Conservation (phyloP, 1,140 invertebrate species). For the Lutraria rhynchaena region DNA sequence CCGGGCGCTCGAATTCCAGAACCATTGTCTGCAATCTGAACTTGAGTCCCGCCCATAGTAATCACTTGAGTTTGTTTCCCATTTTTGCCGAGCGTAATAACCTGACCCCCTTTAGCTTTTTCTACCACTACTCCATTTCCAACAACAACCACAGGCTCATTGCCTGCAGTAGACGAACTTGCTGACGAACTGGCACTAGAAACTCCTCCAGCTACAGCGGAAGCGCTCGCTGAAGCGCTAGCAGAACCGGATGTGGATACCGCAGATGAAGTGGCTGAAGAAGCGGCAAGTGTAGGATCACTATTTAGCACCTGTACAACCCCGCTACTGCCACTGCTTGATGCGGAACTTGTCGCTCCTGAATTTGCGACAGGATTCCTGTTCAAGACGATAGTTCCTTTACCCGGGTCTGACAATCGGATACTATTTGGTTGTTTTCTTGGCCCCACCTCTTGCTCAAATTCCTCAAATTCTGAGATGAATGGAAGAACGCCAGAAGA, state of each 20-base stretch:
- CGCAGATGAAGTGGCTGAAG: conserved; percentile 12
- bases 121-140: conserved; percentile 20
- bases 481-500: neutral
- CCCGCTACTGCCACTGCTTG: neutral
- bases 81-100: conserved; percentile 2
- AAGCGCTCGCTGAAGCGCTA: neutral
- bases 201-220: neutral
- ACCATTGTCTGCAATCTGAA: neutral
- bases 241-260: neutral
- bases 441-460: neutral
- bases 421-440: neutral
- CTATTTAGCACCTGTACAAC: neutral
- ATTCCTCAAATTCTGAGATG: conserved; percentile 31
- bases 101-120: neutral
- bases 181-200: neutral
- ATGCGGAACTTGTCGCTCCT: neutral
- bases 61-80: neutral
- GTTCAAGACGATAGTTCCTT: conserved; percentile 10
- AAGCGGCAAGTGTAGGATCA: neutral
- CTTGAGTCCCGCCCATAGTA: neutral
- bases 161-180: neutral
- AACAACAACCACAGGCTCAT: neutral
- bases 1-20: conserved; percentile 14
- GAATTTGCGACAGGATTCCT: neutral
- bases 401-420: neutral